Percentiles rank a stretch among this genome's conserved stretches.
These are phyloP conservation scores for Pseudopipra pipra DNA, from an alignment of 2,113 vertebrate genomes.

Conservation along the genomic window DNA sequence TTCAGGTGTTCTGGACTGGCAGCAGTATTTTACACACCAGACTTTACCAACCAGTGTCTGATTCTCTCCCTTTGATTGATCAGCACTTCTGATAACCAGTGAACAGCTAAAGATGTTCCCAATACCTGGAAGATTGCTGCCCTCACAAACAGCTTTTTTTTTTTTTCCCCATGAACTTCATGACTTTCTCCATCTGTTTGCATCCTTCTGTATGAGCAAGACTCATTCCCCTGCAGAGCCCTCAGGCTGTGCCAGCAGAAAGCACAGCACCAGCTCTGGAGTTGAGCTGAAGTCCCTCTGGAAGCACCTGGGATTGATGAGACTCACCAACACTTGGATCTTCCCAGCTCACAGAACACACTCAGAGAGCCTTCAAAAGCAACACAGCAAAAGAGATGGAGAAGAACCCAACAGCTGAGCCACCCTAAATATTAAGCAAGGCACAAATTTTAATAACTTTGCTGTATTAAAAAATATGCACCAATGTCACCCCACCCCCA, in stretches of 20 bases:
- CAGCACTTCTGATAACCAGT: fast-evolving
- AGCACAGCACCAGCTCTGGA: not conserved
- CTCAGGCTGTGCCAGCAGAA: not conserved
- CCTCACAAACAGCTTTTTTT: not conserved
- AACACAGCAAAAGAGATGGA: not conserved
- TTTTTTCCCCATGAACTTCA: not conserved
- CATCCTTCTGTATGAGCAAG: fast-evolving
- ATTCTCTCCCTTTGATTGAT: not conserved
- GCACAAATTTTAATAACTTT: slow-evolving; percentile 19
- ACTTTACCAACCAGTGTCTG: not conserved
- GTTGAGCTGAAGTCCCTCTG: not conserved
- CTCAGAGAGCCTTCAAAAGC: not conserved
- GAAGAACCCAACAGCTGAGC: not conserved
- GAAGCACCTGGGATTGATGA: not conserved
- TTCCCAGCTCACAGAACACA: not conserved
- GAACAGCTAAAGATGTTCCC: not conserved
- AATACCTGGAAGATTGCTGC: not conserved
- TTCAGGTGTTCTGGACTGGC: not conserved
- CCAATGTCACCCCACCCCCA: slow-evolving; percentile 48
- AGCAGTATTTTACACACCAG: not conserved
- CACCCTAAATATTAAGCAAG: slow-evolving; percentile 15
- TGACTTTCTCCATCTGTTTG: not conserved
- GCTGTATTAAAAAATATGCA: not conserved
- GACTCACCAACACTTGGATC: not conserved
- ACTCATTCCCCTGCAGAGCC: not conserved